These are phyloP conservation scores for Climacteris rufus DNA, from an alignment of 2,113 vertebrate species.

Conservation along the genomic window DNA sequence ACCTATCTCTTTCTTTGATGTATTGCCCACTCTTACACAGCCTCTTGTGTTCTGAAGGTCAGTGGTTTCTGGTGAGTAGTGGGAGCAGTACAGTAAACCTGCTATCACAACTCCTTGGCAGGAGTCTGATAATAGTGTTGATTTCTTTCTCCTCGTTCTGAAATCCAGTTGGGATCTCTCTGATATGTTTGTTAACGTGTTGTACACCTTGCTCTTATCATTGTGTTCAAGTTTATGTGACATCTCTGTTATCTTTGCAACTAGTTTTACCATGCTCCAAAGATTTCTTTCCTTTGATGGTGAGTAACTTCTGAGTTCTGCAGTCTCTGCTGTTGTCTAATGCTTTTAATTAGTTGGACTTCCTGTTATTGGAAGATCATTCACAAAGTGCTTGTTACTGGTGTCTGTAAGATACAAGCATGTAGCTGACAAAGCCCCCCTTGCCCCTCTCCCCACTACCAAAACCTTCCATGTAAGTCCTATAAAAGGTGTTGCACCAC, in stretches of 20 bases:
- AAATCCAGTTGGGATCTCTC: background rate
- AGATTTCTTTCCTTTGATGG: background rate
- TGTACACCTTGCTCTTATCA: background rate
- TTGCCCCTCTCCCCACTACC: no score
- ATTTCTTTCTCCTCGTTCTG: background rate
- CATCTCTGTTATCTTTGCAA: background rate
- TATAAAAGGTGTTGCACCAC: fast-evolving
- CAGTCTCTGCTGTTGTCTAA: background rate
- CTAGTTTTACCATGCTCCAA: background rate
- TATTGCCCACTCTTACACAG: background rate
- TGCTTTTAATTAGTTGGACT: background rate
- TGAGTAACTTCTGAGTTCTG: background rate
- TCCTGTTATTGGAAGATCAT: background rate
- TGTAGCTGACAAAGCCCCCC: background rate
- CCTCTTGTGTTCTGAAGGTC: background rate
- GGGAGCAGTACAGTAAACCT: background rate
- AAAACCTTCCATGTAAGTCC: background rate
- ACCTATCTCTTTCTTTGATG: background rate
- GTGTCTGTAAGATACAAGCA: background rate
- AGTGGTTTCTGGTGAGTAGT: background rate
- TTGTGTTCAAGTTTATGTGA: background rate
- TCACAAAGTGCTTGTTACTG: background rate
- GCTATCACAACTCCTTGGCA: background rate
- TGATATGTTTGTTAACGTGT: background rate
- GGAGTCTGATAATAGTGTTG: fast-evolving